Evolutionary conservation across 2,113 vertebrate species (phyloP), one percentile per base, ranked within the genome.

Genomic region (Eurystomus gularis): DNA sequence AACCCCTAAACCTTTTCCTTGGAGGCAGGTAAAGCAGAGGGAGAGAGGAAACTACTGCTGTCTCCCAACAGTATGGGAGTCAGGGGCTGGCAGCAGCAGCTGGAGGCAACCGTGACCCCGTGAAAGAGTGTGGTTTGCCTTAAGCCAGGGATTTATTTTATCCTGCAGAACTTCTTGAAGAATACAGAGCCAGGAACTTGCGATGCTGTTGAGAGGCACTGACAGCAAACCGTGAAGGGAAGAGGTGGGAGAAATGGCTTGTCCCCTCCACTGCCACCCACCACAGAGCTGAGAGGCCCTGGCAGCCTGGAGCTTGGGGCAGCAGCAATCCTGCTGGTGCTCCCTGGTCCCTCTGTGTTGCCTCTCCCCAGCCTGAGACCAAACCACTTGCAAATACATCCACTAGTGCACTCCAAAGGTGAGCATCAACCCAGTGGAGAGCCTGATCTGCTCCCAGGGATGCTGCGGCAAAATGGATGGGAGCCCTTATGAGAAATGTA

Each of bases 221-320:
- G 76, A 85, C 54, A 85, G 46, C 77, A 92, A 90, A 90, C 13
- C 1, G 16, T 2, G 13, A 75, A 84, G 39, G 68, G 25, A 61
- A 65, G 62, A 93, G 82, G 14, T 71, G 20, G 10, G 25, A 73
- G 37, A 46, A 91, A 82, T 3, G 6, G 23, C 39, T 37, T 71
- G 54, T 83, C n/a, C 11, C 23, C 19, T 75, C 65, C 68, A 29
- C 12, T 55, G 70, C 61, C 46, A 49, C 44, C 37, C 19, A 7
- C 19, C 8, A 1, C 25, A 49, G 35, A 61, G 62, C 80, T 39
- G 17, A 33, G 72, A 49, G 40, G 39, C 8, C 44, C 60, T 11
- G 1, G 19, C 20, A 61, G 10, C n/a, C 11, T 0, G 0, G 26
- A 15, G 18, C 39, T 86, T 0, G 2, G 39, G 10, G 23, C 1